Conservation (phyloP, 2,888 invertebrate genomes). For the Drosophila tripunctata region DNA sequence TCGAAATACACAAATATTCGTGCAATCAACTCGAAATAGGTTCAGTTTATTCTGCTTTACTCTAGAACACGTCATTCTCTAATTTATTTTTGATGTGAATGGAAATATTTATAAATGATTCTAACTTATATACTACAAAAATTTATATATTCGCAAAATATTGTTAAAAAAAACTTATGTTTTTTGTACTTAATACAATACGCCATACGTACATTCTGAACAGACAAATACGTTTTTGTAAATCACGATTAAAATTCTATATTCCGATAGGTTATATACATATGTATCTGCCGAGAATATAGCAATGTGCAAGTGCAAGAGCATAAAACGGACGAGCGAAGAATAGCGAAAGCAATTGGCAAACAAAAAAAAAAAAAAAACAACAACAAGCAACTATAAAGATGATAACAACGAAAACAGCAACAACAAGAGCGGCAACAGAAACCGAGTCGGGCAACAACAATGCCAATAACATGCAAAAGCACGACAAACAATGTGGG, state of each 20-base stretch:
- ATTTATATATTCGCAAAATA: too few relatives aligned
- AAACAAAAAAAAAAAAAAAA: constrained; percentile 39
- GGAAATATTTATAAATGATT: too few relatives aligned
- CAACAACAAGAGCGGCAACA: constrained; percentile 17
- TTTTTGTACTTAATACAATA: too few relatives aligned
- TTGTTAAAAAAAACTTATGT: too few relatives aligned
- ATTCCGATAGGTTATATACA: constrained; percentile 4
- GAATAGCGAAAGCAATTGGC: constrained; percentile 26
- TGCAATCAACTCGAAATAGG: too few relatives aligned
- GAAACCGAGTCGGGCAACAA: constrained; percentile 24
- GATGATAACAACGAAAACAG: constrained; percentile 30
- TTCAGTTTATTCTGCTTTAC: too few relatives aligned
- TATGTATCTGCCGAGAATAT: constrained; percentile 10
- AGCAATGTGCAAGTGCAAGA: constrained; percentile 26
- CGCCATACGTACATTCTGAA: background rate
- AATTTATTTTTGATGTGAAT: too few relatives aligned
- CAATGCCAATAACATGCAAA: constrained; percentile 40
- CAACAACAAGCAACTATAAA: constrained; percentile 62
- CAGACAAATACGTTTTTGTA: background rate
- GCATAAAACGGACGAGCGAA: constrained; percentile 23
- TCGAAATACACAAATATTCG: too few relatives aligned
- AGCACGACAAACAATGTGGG: constrained; percentile 34
- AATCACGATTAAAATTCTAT: too few relatives aligned
- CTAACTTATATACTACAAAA: too few relatives aligned
- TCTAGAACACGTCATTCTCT: too few relatives aligned